Conservation (phyloP, 1,140 invertebrate species). For the Whitmania pigra region DNA sequence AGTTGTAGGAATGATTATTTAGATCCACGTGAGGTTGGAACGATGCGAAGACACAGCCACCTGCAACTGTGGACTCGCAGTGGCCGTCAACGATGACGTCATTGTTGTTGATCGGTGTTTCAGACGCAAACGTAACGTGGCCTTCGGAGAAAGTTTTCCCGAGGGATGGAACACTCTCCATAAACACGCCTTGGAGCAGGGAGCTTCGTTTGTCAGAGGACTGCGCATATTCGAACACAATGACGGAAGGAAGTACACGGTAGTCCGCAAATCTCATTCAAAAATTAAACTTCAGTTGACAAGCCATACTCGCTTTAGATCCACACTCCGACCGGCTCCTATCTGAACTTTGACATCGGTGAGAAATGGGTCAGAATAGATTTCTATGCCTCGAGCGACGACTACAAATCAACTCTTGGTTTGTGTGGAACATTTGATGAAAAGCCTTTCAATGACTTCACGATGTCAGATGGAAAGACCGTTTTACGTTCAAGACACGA, state of each 20-base stretch:
- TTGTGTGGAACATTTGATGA: slow-evolving; percentile 20
- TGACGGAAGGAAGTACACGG: slow-evolving; percentile 20
- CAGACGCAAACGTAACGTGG: slow-evolving; percentile 15
- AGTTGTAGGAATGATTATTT: background rate
- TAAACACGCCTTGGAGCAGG: slow-evolving; percentile 20
- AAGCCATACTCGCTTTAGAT: background rate
- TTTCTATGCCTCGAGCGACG: slow-evolving; percentile 20
- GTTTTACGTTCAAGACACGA: background rate
- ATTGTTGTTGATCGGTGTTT: slow-evolving; percentile 34
- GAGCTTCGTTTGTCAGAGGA: slow-evolving; percentile 19
- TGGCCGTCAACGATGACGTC: slow-evolving; percentile 39
- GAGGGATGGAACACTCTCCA: slow-evolving; percentile 23
- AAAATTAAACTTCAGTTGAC: background rate
- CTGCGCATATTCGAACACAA: slow-evolving; percentile 20
- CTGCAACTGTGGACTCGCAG: slow-evolving; percentile 39
- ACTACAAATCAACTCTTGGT: slow-evolving; percentile 16
- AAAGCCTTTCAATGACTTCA: slow-evolving; percentile 15
- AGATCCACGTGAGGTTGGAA: slow-evolving; percentile 21
- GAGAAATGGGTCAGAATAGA: slow-evolving; percentile 18
- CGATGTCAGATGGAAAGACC: slow-evolving; percentile 2
- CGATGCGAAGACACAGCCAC: slow-evolving; percentile 19
- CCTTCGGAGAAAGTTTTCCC: slow-evolving; percentile 19
- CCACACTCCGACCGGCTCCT: slow-evolving; percentile 19
- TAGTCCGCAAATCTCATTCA: background rate
- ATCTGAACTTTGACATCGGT: slow-evolving; percentile 14